Base-by-base conservation (phyloP, 37 sponge, comb jelly and placozoan genomes). In the Halisarca cf. caerulea region DNA sequence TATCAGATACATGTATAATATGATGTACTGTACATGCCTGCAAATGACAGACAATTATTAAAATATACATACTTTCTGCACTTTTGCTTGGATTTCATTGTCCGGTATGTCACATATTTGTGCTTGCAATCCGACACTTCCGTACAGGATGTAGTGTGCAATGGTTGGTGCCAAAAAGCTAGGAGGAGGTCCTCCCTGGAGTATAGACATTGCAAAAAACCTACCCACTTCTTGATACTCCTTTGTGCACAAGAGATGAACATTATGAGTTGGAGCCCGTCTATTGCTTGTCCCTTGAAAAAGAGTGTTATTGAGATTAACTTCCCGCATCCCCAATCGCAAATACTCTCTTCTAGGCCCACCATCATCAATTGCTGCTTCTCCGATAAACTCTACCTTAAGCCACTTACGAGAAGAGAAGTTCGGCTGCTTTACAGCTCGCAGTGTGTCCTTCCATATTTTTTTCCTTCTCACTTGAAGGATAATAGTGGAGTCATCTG, bases 351-450 rank as follows among this genome's bases (percentile, higher is more conserved):
- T 6, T 20, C 64, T 6, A 7, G 64, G 64, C 25, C 64, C 64
- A 8, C 64, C 64, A 62, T 62, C 64, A 62, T 62, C 64, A 62
- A 62, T 62, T n/a, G 64, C 64, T 20, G 64, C 6, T 62, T 62
- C 64, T 62, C 64, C 30, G n/a, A 62, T 23, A 62, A 62, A 62
- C 64, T 62, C 64, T 30, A 62, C 30, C 64, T 20, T 62, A 4
- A 62, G 64, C 64, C 64, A 62, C 15, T 62, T 62, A 7, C n/a
- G 6, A 20, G 64, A 20, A n/a, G 64, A 5, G 15, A 62, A 62
- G 6, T 23, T 15, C 18, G 64, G 64, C n/a, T 15, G 64, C n/a
- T 62, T 62, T 5, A 62, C 6, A 30, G 64, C 64, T 20, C 64
- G 64, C 9, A 62, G 64, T 7, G 64, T 30, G n/a, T 62, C 64